phyloP scores from a whole-genome alignment of 2,797 vertebrate species.

The Channallabes apus region DNA sequence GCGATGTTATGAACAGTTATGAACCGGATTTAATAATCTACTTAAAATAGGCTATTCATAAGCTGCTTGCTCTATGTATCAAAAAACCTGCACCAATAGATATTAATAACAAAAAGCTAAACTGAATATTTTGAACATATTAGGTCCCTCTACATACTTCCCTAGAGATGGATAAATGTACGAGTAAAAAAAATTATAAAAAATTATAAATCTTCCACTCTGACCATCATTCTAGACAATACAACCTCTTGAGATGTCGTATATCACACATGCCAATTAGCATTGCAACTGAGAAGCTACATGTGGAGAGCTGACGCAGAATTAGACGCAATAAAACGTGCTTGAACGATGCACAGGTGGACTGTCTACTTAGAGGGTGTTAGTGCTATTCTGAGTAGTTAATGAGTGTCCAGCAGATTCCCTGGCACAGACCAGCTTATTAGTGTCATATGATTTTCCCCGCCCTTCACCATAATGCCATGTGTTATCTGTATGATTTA shows the following conservation, averaged over 20 bases:
- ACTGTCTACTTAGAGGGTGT: conserved; percentile 29
- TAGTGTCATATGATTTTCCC: conserved; percentile 13
- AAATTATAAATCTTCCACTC: too few relatives aligned
- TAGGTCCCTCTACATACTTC: too few relatives aligned
- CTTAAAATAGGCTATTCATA: too few relatives aligned
- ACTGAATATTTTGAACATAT: neutral
- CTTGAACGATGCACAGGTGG: conserved; percentile 1
- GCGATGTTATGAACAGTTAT: too few relatives aligned
- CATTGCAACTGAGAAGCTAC: conserved; percentile 23
- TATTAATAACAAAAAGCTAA: too few relatives aligned
- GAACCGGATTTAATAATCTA: too few relatives aligned
- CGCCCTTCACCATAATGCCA: neutral
- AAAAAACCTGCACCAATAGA: too few relatives aligned
- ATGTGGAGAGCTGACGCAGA: conserved; percentile 25
- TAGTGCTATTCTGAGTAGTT: conserved; percentile 40
- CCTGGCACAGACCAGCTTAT: neutral
- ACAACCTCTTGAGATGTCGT: conserved; percentile 24
- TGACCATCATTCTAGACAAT: conserved; percentile 23
- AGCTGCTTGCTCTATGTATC: too few relatives aligned
- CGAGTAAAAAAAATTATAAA: too few relatives aligned
- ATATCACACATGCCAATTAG: conserved; percentile 57
- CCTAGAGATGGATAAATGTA: conserved; percentile 7
- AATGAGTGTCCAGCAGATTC: conserved; percentile 28
- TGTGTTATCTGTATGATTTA: conserved; percentile 32
- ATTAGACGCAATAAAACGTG: conserved; percentile 19